Percentiles rank a stretch among this genome's conserved stretches.
phyloP scores from a whole-genome alignment of 2,113 vertebrate species.

The Dascyllus trimaculatus region DNA sequence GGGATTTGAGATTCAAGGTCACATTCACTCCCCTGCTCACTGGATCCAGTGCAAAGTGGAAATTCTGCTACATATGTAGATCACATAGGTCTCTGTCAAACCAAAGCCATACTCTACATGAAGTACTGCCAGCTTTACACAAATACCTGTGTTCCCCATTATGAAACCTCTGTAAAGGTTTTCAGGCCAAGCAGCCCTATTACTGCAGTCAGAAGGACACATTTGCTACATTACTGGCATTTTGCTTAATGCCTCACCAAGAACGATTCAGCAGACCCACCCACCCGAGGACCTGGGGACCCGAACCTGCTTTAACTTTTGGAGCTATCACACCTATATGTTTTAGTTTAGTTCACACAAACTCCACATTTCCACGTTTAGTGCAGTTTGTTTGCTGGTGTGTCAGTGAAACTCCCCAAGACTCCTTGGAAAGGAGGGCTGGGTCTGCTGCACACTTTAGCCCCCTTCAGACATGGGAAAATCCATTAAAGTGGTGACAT shows the following conservation, averaged over 20 bases:
- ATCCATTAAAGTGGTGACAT: no score
- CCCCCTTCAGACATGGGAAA: no score
- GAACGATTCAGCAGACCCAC: neutral
- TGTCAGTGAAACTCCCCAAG: no score
- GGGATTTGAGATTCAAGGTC: constrained; percentile 44
- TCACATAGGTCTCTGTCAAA: constrained; percentile 24
- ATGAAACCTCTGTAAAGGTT: neutral
- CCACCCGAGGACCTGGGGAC: neutral
- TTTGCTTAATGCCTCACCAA: no score
- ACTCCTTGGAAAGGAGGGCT: no score
- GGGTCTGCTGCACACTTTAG: no score
- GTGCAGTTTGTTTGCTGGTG: no score
- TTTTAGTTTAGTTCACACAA: no score
- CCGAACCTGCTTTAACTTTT: no score
- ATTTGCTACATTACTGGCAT: neutral
- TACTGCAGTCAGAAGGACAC: neutral
- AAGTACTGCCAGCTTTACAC: constrained; percentile 12
- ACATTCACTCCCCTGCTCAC: constrained; percentile 24
- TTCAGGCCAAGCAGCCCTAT: constrained; percentile 1
- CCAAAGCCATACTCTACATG: constrained; percentile 6
- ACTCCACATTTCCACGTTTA: no score
- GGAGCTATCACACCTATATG: no score
- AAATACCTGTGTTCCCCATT: constrained; percentile 4
- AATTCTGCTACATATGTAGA: constrained; percentile 26
- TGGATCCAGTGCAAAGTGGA: constrained; percentile 19